These are phyloP conservation scores for Calcarius ornatus DNA, from an alignment of 2,113 vertebrate species.

Conservation along the genomic window DNA sequence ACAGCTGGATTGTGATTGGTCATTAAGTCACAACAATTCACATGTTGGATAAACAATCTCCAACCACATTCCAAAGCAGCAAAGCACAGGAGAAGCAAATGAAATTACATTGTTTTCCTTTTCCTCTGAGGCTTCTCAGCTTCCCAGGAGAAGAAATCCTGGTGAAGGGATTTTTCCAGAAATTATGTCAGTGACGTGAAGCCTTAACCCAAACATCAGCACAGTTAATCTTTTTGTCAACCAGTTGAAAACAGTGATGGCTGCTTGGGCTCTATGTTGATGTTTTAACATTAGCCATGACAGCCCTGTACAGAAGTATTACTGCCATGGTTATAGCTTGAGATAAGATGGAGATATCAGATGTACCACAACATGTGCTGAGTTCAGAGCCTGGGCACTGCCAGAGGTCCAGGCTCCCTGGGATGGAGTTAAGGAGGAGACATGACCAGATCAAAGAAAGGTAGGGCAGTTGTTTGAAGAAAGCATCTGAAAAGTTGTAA, in stretches of 20 bases:
- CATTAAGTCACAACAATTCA: too few relatives aligned
- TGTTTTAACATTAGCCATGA: not conserved
- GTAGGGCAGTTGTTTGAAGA: not conserved
- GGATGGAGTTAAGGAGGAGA: not conserved
- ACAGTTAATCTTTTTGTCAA: too few relatives aligned
- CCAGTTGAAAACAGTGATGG: not conserved
- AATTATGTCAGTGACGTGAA: not conserved
- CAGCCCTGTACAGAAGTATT: not conserved
- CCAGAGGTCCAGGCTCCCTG: not conserved
- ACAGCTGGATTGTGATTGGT: too few relatives aligned
- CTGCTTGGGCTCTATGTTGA: not conserved
- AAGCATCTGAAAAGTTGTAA: not conserved
- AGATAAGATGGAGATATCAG: not conserved
- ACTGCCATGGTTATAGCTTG: not conserved
- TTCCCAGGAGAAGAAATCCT: too few relatives aligned
- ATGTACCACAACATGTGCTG: fast-evolving
- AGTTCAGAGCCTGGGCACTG: not conserved
- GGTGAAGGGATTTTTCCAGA: too few relatives aligned
- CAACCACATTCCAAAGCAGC: too few relatives aligned
- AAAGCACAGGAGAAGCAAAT: too few relatives aligned
- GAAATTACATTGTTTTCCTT: too few relatives aligned
- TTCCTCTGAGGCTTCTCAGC: too few relatives aligned
- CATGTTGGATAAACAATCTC: too few relatives aligned
- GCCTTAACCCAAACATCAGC: not conserved
- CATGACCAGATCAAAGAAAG: fast-evolving